These are phyloP conservation scores for Epinephelus lanceolatus DNA, from an alignment of 2,113 vertebrate genomes.

Conservation along the genomic window DNA sequence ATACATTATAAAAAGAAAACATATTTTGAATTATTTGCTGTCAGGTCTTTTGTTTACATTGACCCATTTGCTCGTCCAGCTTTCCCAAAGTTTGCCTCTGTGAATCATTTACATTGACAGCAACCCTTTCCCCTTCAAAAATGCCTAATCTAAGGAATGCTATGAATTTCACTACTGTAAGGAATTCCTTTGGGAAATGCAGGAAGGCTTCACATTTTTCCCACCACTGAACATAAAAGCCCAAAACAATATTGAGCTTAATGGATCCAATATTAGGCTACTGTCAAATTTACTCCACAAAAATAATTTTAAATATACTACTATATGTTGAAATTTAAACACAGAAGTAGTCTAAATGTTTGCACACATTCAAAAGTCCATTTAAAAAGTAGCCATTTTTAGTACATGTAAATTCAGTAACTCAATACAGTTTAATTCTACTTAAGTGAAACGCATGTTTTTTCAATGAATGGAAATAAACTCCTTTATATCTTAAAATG, in stretches of 20 bases:
- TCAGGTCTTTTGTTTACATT: constrained; percentile 41
- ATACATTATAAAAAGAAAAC: background rate
- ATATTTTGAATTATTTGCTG: constrained; percentile 17
- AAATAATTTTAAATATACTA: background rate
- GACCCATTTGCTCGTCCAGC: constrained; percentile 18
- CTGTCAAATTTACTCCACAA: background rate
- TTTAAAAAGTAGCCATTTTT: constrained; percentile 11
- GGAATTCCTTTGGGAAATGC: constrained; percentile 21
- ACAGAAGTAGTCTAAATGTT: background rate
- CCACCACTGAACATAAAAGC: constrained; percentile 2
- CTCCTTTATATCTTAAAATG: accelerated
- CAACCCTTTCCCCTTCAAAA: background rate
- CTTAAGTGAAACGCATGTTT: background rate
- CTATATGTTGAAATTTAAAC: background rate
- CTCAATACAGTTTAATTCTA: background rate
- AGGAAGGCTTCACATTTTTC: background rate
- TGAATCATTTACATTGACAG: constrained; percentile 65
- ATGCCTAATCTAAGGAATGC: constrained; percentile 26
- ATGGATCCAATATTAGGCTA: background rate
- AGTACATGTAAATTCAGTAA: background rate
- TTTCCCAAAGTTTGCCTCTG: constrained; percentile 46
- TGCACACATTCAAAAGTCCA: constrained; percentile 3
- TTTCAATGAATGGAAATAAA: constrained; percentile 37
- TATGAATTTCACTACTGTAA: background rate
- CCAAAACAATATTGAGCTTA: constrained; percentile 3